These are phyloP conservation scores for Mus spicilegus DNA, from an alignment of 2,113 vertebrate species.

Conservation along the genomic window DNA sequence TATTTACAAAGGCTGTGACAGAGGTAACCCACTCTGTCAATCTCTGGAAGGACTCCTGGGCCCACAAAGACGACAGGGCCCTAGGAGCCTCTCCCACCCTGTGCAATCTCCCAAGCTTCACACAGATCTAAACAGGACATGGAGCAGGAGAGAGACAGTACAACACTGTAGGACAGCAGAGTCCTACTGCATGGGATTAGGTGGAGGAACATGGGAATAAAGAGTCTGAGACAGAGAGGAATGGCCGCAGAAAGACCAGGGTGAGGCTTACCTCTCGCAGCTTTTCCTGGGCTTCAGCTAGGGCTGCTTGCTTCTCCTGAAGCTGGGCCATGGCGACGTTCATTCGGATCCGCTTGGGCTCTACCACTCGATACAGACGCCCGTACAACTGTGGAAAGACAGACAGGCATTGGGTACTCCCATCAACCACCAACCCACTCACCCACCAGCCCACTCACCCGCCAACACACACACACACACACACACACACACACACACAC, in stretches of 20 bases:
- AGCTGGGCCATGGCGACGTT: slow-evolving; percentile 88
- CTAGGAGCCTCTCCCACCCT: neutral
- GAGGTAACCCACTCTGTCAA: neutral
- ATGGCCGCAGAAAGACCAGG: accelerated
- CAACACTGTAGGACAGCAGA: accelerated
- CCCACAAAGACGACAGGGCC: neutral
- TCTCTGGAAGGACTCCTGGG: neutral
- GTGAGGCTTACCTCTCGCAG: slow-evolving; percentile 87
- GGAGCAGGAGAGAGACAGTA: neutral
- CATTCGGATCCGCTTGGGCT: slow-evolving; percentile 91
- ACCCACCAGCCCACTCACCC: neutral
- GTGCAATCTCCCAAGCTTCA: neutral
- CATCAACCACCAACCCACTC: neutral
- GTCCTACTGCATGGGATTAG: neutral
- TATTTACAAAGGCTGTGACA: neutral
- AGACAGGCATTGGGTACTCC: neutral
- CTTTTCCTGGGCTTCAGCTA: slow-evolving; percentile 91
- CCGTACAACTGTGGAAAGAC: slow-evolving; percentile 89
- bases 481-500: too few species aligned
- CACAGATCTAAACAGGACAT: neutral
- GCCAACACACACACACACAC: too few species aligned
- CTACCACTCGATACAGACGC: slow-evolving; percentile 89
- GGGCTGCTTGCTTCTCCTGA: slow-evolving; percentile 90
- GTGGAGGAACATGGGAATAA: accelerated
- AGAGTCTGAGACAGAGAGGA: neutral